Evolutionary conservation across 2,113 vertebrate species (phyloP), one percentile per base, ranked within the genome.

Genomic region (Herpailurus yagouaroundi): DNA sequence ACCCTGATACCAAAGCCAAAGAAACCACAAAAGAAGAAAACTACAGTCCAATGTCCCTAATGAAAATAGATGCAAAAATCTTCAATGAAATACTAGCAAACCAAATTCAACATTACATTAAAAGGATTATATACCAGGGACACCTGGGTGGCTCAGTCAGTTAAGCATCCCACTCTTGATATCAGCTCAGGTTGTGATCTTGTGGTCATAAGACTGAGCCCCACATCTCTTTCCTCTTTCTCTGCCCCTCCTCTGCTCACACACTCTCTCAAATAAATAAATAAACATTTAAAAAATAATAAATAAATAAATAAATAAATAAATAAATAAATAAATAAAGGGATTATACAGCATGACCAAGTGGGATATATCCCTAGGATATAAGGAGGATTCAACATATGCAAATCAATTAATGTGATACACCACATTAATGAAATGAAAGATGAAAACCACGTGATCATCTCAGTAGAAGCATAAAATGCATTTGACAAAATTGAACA

Each of bases 171-270:
- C 57, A 60, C 21, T 60, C 7, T 60, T 60, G 21, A 60, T 23
- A 60, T 9, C 21, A 60, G 57, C 7, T 60, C 57, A 60, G 57
- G 57, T 60, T 60, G 57, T 60, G 57, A 60, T 60, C 57, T 23
- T 21, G 21, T 3, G 0, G 0, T 19, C 3, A 23, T 23, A 23
- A 9, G 57, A 60, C 21, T 60, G 21, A 60, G 57, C 7, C 18
- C 57, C 7, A 18, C 57, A 60, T 60, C 57, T 60, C 57, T 60
- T 60, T 60, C 55, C 21, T 60, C 57, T 60, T 60, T 60, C 21
- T 3, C 57, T 60, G 57, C 57, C 21, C 57, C 21, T 60, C 57
- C 57, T 60, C 57, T 60, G 57, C 57, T 60, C 57, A 60, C 57
- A 57, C 21, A 60, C 19, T 23, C 52, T 16, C 57, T 60, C 57